A percentile compares a stretch with the other conserved stretches of the same genome.
These are phyloP conservation scores for Cremastinae sp. DNA, from an alignment of 2,888 invertebrate genomes.

Conservation along the genomic window DNA sequence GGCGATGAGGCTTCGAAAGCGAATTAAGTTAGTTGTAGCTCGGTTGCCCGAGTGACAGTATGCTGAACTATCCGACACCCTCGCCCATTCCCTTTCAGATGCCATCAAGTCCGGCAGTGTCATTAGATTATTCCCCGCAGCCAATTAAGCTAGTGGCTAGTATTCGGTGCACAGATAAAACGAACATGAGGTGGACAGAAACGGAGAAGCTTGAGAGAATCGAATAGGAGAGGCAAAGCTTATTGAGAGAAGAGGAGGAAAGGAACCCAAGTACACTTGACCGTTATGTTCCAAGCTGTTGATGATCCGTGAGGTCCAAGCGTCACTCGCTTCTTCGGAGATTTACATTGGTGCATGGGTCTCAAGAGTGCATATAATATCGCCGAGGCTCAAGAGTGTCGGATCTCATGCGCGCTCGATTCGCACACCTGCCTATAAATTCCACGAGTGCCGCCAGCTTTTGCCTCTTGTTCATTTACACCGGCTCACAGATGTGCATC, in stretches of 20 bases:
- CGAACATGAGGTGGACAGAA: conserved; percentile 28
- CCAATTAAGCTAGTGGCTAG: conserved; percentile 56
- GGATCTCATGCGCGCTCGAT: conserved; percentile 33
- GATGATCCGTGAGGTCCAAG: conserved; percentile 15
- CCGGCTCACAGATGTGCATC: neutral
- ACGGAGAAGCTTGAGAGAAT: conserved; percentile 31
- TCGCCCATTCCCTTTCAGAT: conserved; percentile 26
- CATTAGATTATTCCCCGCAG: conserved; percentile 61
- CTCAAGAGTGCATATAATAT: conserved; percentile 56
- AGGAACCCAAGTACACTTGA: conserved; percentile 49
- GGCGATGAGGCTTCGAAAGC: conserved; percentile 19
- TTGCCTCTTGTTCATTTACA: neutral
- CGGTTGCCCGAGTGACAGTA: neutral
- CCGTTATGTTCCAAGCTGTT: conserved; percentile 38
- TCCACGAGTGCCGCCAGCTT: neutral
- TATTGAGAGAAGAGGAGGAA: conserved; percentile 12
- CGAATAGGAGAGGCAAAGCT: conserved; percentile 7
- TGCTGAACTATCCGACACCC: conserved; percentile 27
- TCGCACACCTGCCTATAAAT: neutral
- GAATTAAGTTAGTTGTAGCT: conserved; percentile 11
- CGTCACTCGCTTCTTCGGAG: conserved; percentile 56
- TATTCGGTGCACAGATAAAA: conserved; percentile 28
- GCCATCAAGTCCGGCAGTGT: conserved; percentile 41
- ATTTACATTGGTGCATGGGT: conserved; percentile 58
- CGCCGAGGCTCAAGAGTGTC: conserved; percentile 29